Evolutionary conservation across 1,140 invertebrate genomes (phyloP).

Genomic region (Pseudomyrmex sp.): DNA sequence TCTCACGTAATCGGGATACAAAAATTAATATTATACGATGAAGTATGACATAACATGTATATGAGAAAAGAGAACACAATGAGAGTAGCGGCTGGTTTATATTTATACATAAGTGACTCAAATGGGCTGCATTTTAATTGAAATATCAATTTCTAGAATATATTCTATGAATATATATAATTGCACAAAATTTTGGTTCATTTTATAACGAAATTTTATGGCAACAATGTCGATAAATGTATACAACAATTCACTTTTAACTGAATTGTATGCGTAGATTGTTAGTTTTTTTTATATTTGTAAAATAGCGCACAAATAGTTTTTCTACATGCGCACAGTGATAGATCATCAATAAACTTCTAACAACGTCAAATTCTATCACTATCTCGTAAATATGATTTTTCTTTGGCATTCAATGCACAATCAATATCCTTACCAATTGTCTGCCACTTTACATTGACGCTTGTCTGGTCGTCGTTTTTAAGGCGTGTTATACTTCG

Average conservation of each 20-base stretch:
- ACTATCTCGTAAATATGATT: background rate
- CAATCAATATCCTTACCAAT: conserved; percentile 3
- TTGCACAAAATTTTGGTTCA: conserved; percentile 44
- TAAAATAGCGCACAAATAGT: too few relatives aligned
- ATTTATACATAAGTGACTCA: conserved; percentile 21
- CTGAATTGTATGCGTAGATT: background rate
- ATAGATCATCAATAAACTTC: conserved; percentile 8
- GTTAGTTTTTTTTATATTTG: too few relatives aligned
- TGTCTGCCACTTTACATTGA: background rate
- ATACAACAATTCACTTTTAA: too few relatives aligned
- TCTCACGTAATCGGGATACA: background rate
- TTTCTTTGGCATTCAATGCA: background rate
- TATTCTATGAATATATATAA: conserved; percentile 8
- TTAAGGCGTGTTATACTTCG: conserved; percentile 36
- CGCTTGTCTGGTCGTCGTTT: conserved; percentile 18
- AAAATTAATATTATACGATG: background rate
- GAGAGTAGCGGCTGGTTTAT: conserved; percentile 40
- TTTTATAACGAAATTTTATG: conserved; percentile 60
- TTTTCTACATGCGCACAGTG: too few relatives aligned
- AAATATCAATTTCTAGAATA: conserved; percentile 60
- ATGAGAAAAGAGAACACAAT: background rate
- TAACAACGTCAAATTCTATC: background rate
- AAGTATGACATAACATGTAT: too few relatives aligned
- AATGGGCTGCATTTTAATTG: conserved; percentile 58
- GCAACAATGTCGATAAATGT: conserved; percentile 7